These are phyloP conservation scores for Magallana ariakensis DNA, from an alignment of 1,140 invertebrate species.

Conservation along the genomic window DNA sequence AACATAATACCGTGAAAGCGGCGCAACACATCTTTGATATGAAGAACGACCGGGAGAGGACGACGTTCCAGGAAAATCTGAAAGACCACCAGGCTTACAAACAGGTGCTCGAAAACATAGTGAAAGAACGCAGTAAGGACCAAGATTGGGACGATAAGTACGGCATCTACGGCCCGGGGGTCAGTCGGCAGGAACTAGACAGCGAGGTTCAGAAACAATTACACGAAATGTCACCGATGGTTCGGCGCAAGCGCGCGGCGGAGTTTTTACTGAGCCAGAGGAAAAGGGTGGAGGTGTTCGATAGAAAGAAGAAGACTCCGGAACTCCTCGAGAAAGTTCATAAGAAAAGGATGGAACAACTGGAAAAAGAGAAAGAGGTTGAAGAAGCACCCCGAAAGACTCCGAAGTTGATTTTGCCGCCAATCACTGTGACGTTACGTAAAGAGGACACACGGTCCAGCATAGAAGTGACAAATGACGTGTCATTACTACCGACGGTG, in stretches of 20 bases:
- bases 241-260: slow-evolving; percentile 51
- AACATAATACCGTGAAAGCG: slow-evolving; percentile 57
- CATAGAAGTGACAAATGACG: slow-evolving; percentile 13
- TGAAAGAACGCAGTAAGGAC: slow-evolving; percentile 42
- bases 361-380: slow-evolving; percentile 15
- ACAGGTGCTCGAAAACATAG: slow-evolving; percentile 56
- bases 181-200: slow-evolving; percentile 54
- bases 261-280: slow-evolving; percentile 54
- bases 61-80: slow-evolving; percentile 53
- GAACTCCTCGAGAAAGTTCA: slow-evolving; percentile 53
- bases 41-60: slow-evolving; percentile 59
- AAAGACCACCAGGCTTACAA: slow-evolving; percentile 62
- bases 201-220: slow-evolving; percentile 49
- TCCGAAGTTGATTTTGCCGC: slow-evolving; percentile 55
- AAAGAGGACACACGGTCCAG: slow-evolving; percentile 11
- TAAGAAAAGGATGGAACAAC: slow-evolving; percentile 37
- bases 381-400: slow-evolving; percentile 47
- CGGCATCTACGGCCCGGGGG: slow-evolving; percentile 57
- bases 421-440: slow-evolving; percentile 50
- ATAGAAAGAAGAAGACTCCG: slow-evolving; percentile 58
- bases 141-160: slow-evolving; percentile 52
- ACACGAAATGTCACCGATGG: slow-evolving; percentile 55
- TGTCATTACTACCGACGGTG: slow-evolving; percentile 18
- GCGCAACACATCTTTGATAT: slow-evolving; percentile 59
- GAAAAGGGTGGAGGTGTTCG: slow-evolving; percentile 57